Evolutionary conservation across 2,888 invertebrate genomes (phyloP), one percentile per base, ranked within the genome.

Genomic region (Autographa gamma): DNA sequence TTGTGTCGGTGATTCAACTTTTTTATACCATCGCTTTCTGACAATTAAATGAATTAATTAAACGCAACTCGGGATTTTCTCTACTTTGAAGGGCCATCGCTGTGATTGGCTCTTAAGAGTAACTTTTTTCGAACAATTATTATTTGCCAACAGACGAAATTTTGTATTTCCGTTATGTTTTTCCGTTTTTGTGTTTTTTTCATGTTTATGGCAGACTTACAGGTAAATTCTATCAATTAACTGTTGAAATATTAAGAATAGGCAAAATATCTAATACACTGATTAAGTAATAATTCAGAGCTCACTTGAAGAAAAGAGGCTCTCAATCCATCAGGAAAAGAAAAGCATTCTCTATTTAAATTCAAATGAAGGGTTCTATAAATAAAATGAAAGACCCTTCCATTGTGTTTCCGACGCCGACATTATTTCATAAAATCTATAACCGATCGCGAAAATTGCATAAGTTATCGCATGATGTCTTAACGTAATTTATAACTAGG

Each of bases 21-120:
- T 80, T 84, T 73, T 80, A 66, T 69, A 75, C 61, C 43, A 70
- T 66, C 31, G 64, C 61, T 48, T 66, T 79, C 81, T 76, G 79
- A 63, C 76, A 73, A 68, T 70, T 69, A 77, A 77, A 68, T 66
- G 58, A 79, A 79, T 75, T 48, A 71, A 71, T 75, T 63, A 69
- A 69, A 65, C 14, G 43, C 60, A 66, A 63, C 60, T 68, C 34
- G 63, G 48, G 32, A 56, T 38, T 78, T 62, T 31, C 19, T 43
- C 9, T 9, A 52, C 14, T 68, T 71, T 71, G 43, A 41, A 32
- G 32, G n/a, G 34, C 59, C 48, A n/a, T 16, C 38, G 3, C 34
- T 58, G 56, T 54, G 60, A 76, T 68, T 68, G 64, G 48, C 48
- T 48, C n/a, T 48, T 48, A n/a, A 48, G n/a, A 48, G 48, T 43